Base-by-base conservation (phyloP, 1,140 invertebrate species). In the Drosophila orena region DNA sequence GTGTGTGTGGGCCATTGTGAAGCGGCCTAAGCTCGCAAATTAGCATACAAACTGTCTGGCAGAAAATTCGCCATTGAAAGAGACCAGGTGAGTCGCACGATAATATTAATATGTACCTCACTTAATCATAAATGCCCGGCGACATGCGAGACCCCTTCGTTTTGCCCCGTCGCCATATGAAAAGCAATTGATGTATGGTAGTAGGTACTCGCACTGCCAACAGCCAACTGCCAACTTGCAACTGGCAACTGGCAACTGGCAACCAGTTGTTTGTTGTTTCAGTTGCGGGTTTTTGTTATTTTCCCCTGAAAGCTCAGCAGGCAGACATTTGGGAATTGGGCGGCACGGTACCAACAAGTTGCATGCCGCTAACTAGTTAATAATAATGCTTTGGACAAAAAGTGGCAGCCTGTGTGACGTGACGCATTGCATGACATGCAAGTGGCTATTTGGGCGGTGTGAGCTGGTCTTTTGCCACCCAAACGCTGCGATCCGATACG, bases 11-110 rank as follows among this genome's bases (percentile, higher is more conserved):
- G 50, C 66, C 64, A 57, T 70, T 69, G 66, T 70, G 64, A 35
- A 43, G 50, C 49, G 79, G 54, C 52, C 54, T 77, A 79, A 88
- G 74, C 79, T 72, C 64, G 37, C 66, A 89, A 88, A 88, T 88
- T 89, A 88, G 84, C 83, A 88, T 88, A 88, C 84, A 89, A 88
- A 88, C 84, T 89, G 83, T 88, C 83, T 88, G 83, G 56, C 79
- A 88, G 83, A 76, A 81, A 75, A 76, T 64, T 52, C 72, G 47
- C 53, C 38, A 74, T 74, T 73, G 50, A 74, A 62, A 64, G 69
- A 55, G 70, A 55, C 74, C 79, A 88, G 84, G 75, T 89, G 79
- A 77, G 79, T 88, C 79, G 84, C 79, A 81, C 79, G 79, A 83
- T 83, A 74, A 79, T 79, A 60, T 83, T 79, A 83, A 83, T 83